Evolutionary conservation across 2,888 invertebrate genomes (phyloP).

Genomic region (Papilio gigon): DNA sequence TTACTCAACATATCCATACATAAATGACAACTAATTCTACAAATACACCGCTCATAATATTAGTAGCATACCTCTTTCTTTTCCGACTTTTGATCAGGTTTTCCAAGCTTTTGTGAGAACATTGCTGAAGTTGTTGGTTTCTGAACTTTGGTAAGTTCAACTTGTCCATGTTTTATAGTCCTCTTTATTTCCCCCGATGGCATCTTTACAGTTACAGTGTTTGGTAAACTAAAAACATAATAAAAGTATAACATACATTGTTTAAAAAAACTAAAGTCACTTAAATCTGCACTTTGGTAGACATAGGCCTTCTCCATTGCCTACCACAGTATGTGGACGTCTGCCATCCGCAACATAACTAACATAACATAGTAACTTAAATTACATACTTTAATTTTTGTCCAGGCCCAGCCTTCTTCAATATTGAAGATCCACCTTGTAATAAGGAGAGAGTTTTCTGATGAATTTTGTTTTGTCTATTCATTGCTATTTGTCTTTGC

Average conservation of each 20-base stretch:
- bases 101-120: constrained; percentile 56
- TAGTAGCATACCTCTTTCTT: constrained; percentile 65
- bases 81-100: constrained; percentile 64
- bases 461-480: constrained; percentile 87
- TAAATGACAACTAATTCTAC: too few relatives aligned
- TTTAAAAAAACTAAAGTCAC: neutral
- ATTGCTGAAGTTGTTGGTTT: constrained; percentile 69
- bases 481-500: constrained; percentile 89
- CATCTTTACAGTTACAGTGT: constrained; percentile 76
- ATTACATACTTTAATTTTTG: constrained; percentile 74
- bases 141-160: constrained; percentile 70
- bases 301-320: too few relatives aligned
- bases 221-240: constrained; percentile 67
- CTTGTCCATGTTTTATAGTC: constrained; percentile 69
- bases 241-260: constrained; percentile 19
- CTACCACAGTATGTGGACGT: too few relatives aligned
- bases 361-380: constrained; percentile 14
- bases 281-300: too few relatives aligned
- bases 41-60: neutral
- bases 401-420: constrained; percentile 71
- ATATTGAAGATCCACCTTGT: constrained; percentile 85
- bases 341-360: too few relatives aligned
- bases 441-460: constrained; percentile 86
- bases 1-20: too few relatives aligned
- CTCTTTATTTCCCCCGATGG: constrained; percentile 76